Evolutionary conservation across 37 sponge, comb jelly and placozoan species (phyloP).

Genomic region (Aphrocallistes beatrix): DNA sequence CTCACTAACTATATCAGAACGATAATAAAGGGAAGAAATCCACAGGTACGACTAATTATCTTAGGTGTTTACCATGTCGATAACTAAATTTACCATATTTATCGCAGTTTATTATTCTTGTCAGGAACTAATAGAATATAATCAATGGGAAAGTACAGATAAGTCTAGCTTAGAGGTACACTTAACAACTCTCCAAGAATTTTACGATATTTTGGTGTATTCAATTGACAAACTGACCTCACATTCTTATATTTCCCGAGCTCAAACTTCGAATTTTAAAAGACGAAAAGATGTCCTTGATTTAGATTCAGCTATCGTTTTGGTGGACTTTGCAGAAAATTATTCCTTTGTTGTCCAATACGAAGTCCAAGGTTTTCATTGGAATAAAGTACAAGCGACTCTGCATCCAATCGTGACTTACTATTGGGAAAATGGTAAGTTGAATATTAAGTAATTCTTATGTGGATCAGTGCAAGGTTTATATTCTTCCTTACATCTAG

Average conservation of each 20-base stretch:
- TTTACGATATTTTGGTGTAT: no score
- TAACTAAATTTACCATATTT: no score
- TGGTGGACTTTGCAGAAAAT: conserved; percentile 42
- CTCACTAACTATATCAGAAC: no score
- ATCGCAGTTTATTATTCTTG: no score
- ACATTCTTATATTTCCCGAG: background rate
- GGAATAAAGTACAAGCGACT: conserved; percentile 41
- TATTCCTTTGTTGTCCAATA: conserved; percentile 37
- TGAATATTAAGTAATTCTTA: background rate
- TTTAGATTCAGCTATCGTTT: background rate
- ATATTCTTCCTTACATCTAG: background rate
- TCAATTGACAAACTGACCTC: background rate
- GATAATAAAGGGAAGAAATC: no score
- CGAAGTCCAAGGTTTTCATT: conserved; percentile 40
- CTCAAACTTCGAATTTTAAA: background rate
- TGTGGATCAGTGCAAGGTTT: background rate
- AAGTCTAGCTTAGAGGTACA: conserved; percentile 1
- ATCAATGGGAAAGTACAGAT: conserved; percentile 1
- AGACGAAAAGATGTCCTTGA: background rate
- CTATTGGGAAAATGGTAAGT: conserved; percentile 4
- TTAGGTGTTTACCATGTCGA: no score
- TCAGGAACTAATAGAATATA: no score
- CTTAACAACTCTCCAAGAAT: background rate
- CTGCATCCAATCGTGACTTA: conserved; percentile 33
- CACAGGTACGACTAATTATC: no score